Conservation (phyloP, 2,113 vertebrate genomes). For the Hippocampus guttulatus region DNA sequence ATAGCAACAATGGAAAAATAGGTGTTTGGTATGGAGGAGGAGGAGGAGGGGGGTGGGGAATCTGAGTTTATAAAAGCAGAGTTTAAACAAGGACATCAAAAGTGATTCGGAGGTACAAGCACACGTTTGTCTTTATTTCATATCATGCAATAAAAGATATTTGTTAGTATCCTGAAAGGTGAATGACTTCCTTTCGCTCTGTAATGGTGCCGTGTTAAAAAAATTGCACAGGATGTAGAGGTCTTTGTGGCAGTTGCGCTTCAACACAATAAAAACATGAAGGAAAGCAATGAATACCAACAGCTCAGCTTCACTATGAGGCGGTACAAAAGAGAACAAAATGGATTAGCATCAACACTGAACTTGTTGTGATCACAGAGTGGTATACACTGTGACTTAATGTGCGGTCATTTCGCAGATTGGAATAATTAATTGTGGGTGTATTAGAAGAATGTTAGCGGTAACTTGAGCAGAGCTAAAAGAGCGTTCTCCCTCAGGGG, state of each 20-base stretch:
- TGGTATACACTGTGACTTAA: conserved; percentile 15
- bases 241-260: conserved; percentile 2
- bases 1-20: conserved; percentile 58
- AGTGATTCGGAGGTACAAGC: background rate
- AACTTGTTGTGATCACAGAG: conserved; percentile 14
- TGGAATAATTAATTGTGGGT: conserved; percentile 18
- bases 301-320: conserved; percentile 4
- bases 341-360: conserved; percentile 5
- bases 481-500: conserved; percentile 9
- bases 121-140: background rate
- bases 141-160: background rate
- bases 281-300: conserved; percentile 17
- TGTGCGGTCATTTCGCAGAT: conserved; percentile 9
- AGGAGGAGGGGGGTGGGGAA: background rate
- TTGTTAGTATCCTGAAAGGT: background rate
- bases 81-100: conserved; percentile 26
- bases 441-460: conserved; percentile 27
- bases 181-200: background rate
- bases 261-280: conserved; percentile 22
- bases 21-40: conserved; percentile 28
- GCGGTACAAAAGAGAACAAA: conserved; percentile 3
- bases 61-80: conserved; percentile 33
- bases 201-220: conserved; percentile 8
- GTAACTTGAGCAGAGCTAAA: conserved; percentile 15
- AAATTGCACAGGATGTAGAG: conserved; percentile 1